These are phyloP conservation scores for Heterodera schachtii DNA, from an alignment of 1,140 invertebrate species.

Conservation along the genomic window DNA sequence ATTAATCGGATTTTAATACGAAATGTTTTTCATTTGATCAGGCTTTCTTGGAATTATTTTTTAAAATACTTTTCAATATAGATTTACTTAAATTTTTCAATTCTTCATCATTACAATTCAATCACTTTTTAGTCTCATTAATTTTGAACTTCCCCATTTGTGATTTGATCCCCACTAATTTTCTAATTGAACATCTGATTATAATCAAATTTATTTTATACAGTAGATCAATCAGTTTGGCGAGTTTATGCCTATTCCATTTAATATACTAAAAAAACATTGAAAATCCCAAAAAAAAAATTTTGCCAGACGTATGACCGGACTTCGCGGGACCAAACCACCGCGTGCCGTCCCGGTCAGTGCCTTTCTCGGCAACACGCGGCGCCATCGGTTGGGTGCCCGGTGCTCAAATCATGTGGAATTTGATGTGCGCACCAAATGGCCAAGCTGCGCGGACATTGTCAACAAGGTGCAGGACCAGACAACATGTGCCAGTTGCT, in stretches of 20 bases:
- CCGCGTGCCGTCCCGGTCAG: not conserved
- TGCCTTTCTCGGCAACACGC: not conserved
- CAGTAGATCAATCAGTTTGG: too few species aligned
- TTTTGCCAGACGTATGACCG: not conserved
- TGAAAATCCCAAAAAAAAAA: not conserved
- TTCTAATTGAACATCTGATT: too few species aligned
- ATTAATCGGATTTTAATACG: too few species aligned
- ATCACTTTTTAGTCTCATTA: too few species aligned
- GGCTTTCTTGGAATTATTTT: too few species aligned
- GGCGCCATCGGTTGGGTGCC: not conserved
- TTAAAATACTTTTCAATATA: too few species aligned
- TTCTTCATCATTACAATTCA: too few species aligned
- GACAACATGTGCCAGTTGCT: constrained; percentile 67
- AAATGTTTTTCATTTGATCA: too few species aligned
- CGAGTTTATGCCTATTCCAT: not conserved
- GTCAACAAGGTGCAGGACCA: constrained; percentile 68
- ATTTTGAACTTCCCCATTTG: too few species aligned
- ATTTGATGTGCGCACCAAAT: constrained; percentile 79
- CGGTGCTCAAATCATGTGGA: constrained; percentile 68
- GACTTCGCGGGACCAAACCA: not conserved
- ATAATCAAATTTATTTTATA: too few species aligned
- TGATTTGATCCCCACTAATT: too few species aligned
- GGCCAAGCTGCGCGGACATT: constrained; percentile 80
- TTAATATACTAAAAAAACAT: not conserved
- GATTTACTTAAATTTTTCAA: too few species aligned